A percentile compares a stretch with the other conserved stretches of the same genome.
These are phyloP conservation scores for Cichlasoma orientale DNA, from an alignment of 2,797 vertebrate genomes.

Conservation along the genomic window DNA sequence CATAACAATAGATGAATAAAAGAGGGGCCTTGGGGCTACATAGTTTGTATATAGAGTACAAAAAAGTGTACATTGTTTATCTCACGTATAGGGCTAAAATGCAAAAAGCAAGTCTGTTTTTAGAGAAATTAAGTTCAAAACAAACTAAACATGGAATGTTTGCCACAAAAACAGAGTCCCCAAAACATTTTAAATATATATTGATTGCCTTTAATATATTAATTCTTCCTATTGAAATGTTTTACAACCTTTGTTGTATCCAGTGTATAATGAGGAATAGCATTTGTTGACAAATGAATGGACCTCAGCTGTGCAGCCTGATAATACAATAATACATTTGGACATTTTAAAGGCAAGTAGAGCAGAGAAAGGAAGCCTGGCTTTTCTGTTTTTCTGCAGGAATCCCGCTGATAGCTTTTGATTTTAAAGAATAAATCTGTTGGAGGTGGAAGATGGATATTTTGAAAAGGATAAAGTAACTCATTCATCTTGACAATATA, in stretches of 20 bases:
- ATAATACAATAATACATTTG: not conserved
- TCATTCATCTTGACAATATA: not conserved
- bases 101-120: not conserved
- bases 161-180: not conserved
- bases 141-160: not conserved
- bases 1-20: not conserved
- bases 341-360: not conserved
- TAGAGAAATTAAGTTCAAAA: not conserved
- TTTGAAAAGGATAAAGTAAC: not conserved
- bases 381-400: too few species aligned
- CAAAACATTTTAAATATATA: not conserved
- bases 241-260: not conserved
- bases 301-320: not conserved
- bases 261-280: not conserved
- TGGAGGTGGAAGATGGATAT: not conserved
- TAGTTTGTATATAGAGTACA: too few species aligned
- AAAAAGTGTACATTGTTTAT: too few species aligned
- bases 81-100: too few species aligned
- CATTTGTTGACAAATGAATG: not conserved
- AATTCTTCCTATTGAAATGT: not conserved
- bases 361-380: not conserved
- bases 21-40: too few species aligned
- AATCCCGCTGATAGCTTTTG: not conserved
- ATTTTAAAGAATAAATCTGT: not conserved
- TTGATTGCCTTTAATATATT: not conserved